Conservation (phyloP, 1,140 invertebrate species). For the Thaumatotibia leucotreta region DNA sequence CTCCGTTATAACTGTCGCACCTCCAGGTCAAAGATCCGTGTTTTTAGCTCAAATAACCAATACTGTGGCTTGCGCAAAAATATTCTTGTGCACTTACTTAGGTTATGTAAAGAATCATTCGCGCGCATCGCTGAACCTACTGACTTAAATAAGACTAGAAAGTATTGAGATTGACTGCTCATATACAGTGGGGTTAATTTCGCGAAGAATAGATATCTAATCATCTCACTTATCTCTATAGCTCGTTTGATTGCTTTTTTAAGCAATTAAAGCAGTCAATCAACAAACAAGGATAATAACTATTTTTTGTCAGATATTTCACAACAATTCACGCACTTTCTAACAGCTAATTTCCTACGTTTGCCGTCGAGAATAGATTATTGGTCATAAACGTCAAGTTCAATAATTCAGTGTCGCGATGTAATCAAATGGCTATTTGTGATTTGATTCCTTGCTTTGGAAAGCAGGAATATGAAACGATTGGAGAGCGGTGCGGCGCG, state of each 20-base stretch:
- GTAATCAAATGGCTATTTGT: conserved; percentile 3
- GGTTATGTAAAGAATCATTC: not conserved
- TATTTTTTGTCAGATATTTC: not conserved
- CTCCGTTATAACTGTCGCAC: conserved; percentile 2
- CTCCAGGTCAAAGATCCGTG: not conserved
- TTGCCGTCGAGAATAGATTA: not conserved
- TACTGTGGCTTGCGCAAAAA: not conserved
- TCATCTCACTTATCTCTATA: not conserved
- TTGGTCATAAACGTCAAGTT: not conserved
- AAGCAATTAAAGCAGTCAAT: not conserved
- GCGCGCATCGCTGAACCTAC: conserved; percentile 8
- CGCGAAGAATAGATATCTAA: not conserved
- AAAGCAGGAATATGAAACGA: conserved; percentile 4
- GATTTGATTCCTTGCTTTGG: conserved; percentile 12
- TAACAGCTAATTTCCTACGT: not conserved
- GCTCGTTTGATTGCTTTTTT: not conserved
- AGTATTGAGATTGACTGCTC: not conserved
- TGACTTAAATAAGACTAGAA: conserved; percentile 9
- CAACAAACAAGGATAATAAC: not conserved
- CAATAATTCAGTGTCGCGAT: conserved; percentile 8
- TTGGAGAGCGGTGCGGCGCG: not conserved
- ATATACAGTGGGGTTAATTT: not conserved
- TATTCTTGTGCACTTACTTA: not conserved
- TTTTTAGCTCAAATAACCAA: not conserved
- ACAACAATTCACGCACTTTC: not conserved